Conservation (phyloP, 1,140 invertebrate genomes). For the Paraescarpia echinospica region DNA sequence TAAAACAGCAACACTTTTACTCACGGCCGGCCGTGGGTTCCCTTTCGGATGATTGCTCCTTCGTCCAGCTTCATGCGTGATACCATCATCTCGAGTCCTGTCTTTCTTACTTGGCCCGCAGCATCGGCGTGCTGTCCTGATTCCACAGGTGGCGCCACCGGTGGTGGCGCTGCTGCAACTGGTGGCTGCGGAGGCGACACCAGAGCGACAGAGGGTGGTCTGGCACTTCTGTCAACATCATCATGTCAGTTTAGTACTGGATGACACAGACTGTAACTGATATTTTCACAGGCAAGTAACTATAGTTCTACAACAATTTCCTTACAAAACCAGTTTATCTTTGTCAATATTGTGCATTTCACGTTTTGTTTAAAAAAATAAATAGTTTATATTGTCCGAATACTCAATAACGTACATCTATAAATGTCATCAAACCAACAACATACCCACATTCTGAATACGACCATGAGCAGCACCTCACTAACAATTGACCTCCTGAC, state of each 20-base stretch:
- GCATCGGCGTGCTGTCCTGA: not conserved
- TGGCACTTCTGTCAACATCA: not conserved
- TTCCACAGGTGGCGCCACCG: not conserved
- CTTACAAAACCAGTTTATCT: too few species aligned
- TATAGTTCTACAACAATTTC: not conserved
- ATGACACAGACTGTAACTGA: not conserved
- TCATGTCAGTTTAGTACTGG: not conserved
- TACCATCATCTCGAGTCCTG: not conserved
- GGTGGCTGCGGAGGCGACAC: not conserved
- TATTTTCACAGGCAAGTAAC: not conserved
- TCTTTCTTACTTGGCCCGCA: not conserved
- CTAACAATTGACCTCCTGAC: too few species aligned
- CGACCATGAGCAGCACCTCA: not conserved
- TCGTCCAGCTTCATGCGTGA: not conserved
- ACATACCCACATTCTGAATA: not conserved
- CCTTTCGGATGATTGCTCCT: slow-evolving; percentile 1
- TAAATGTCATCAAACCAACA: not conserved
- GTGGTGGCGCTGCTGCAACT: not conserved
- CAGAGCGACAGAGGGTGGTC: not conserved
- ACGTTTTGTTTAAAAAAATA: too few species aligned
- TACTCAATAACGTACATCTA: too few species aligned
- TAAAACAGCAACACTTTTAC: not conserved
- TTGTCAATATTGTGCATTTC: too few species aligned
- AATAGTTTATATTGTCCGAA: too few species aligned
- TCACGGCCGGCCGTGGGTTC: not conserved